phyloP scores from a whole-genome alignment of 2,113 vertebrate genomes.

The Halichoerus grypus region DNA sequence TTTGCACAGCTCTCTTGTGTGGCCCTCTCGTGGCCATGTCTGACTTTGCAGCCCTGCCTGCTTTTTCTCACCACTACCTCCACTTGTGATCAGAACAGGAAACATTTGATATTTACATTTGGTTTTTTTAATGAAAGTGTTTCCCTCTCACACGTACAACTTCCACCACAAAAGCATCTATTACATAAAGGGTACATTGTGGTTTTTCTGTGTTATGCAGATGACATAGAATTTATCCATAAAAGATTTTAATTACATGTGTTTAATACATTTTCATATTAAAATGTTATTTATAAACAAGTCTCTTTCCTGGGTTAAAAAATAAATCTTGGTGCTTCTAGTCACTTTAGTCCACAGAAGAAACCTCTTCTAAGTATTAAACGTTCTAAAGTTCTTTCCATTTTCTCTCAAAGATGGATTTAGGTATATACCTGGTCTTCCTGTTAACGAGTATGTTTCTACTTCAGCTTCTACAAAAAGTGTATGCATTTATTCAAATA shows the following conservation, averaged over 20 bases:
- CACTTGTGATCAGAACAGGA: neutral
- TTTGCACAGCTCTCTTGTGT: neutral
- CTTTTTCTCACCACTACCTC: neutral
- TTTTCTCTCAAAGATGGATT: neutral
- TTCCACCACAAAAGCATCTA: neutral
- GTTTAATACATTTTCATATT: neutral
- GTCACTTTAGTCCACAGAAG: neutral
- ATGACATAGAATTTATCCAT: neutral
- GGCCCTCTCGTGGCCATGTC: conserved; percentile 18
- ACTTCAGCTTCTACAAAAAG: neutral
- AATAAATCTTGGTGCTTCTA: neutral
- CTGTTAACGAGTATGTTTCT: neutral
- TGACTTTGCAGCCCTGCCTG: neutral
- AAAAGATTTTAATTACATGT: neutral
- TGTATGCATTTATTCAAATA: neutral
- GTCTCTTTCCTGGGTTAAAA: conserved; percentile 21
- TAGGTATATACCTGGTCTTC: neutral
- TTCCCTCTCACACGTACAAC: neutral
- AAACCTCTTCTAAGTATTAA: neutral
- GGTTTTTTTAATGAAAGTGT: neutral
- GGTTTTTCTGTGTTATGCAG: neutral
- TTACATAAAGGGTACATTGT: neutral
- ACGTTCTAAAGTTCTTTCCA: neutral
- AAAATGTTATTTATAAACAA: neutral
- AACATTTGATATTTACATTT: neutral